These are phyloP conservation scores for Athalia cordata DNA, from an alignment of 2,888 invertebrate species.

Conservation along the genomic window DNA sequence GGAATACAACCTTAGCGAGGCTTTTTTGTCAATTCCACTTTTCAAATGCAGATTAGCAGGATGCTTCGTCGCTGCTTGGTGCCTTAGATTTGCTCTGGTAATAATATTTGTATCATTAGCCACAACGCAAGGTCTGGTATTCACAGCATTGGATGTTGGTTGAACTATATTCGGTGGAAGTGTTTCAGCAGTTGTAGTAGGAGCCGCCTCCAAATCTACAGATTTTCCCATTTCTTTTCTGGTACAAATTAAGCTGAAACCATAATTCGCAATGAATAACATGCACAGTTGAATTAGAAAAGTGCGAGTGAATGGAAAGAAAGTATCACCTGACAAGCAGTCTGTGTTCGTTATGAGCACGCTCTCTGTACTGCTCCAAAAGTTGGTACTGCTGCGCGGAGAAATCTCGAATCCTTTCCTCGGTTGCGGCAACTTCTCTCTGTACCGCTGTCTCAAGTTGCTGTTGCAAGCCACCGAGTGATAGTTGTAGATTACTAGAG, in stretches of 20 bases:
- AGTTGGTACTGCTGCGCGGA: slow-evolving; percentile 85
- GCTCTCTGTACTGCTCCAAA: slow-evolving; percentile 84
- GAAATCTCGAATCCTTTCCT: slow-evolving; percentile 85
- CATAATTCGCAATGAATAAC: not conserved
- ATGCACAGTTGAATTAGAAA: not conserved
- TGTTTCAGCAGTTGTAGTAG: slow-evolving; percentile 58
- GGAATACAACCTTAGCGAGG: slow-evolving; percentile 52
- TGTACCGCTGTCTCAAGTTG: slow-evolving; percentile 82
- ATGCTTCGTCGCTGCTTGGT: slow-evolving; percentile 55
- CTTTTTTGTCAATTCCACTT: slow-evolving; percentile 58
- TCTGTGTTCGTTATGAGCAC: slow-evolving; percentile 83
- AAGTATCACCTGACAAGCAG: slow-evolving; percentile 77
- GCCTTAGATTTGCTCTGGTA: slow-evolving; percentile 54
- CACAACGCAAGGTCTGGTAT: slow-evolving; percentile 52
- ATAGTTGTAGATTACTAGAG: slow-evolving; percentile 76
- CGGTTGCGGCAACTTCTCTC: slow-evolving; percentile 82
- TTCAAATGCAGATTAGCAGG: slow-evolving; percentile 58
- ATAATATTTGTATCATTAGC: slow-evolving; percentile 53
- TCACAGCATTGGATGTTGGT: slow-evolving; percentile 57
- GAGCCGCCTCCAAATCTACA: slow-evolving; percentile 57
- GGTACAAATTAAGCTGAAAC: slow-evolving; percentile 59
- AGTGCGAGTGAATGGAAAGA: not conserved
- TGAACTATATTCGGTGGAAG: slow-evolving; percentile 58
- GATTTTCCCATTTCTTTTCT: slow-evolving; percentile 56
- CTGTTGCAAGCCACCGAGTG: slow-evolving; percentile 79